Conservation (phyloP, 2,113 vertebrate species). For the Nematolebias whitei region DNA sequence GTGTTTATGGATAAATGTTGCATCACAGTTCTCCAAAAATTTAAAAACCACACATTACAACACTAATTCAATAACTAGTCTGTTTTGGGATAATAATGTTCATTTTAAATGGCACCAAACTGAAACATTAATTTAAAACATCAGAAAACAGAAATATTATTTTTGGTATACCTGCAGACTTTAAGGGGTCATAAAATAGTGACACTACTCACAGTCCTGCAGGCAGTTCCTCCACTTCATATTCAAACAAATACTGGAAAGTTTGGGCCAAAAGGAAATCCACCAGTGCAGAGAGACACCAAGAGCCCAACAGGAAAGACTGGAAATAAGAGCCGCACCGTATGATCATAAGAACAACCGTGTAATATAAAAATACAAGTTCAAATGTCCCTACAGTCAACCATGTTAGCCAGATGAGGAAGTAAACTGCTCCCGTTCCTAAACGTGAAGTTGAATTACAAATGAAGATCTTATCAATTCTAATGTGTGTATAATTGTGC, state of each 20-base stretch:
- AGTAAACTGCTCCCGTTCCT: neutral
- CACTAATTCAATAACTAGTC: too few species aligned
- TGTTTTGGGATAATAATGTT: too few species aligned
- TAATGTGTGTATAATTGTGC: too few species aligned
- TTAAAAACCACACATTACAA: too few species aligned
- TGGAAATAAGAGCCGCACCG: constrained; percentile 21
- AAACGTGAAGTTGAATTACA: too few species aligned
- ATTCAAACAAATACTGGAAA: constrained; percentile 70
- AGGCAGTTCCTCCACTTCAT: constrained; percentile 78
- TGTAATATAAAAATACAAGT: neutral
- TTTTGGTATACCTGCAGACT: too few species aligned
- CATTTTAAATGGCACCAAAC: neutral
- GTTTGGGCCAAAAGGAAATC: constrained; percentile 73
- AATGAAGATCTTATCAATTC: too few species aligned
- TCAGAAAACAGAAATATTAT: neutral
- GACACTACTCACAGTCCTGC: constrained; percentile 75
- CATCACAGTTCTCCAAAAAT: too few species aligned
- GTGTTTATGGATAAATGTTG: too few species aligned
- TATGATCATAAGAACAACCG: neutral
- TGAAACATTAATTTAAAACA: neutral
- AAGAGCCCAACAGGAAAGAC: constrained; percentile 80
- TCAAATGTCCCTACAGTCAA: neutral
- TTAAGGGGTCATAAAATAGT: neutral
- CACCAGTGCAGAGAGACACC: constrained; percentile 75
- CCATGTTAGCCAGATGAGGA: neutral